Percentiles rank a stretch among this genome's conserved stretches.
These are phyloP conservation scores for Luehdorfia chinensis DNA, from an alignment of 1,140 invertebrate genomes.

Conservation along the genomic window DNA sequence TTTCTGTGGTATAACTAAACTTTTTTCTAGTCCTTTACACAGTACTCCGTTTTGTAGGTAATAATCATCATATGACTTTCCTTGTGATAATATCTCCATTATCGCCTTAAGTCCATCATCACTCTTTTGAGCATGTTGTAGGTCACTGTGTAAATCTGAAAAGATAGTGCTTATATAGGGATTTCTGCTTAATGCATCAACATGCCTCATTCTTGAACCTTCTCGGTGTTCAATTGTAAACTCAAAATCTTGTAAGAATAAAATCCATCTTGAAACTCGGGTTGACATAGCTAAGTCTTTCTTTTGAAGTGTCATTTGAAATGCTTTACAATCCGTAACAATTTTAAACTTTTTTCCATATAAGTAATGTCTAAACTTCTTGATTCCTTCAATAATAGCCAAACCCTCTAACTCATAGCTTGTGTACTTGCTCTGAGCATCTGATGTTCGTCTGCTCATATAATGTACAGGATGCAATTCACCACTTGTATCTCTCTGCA, in stretches of 20 bases:
- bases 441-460: constrained; percentile 38
- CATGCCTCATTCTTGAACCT: constrained; percentile 49
- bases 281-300: constrained; percentile 45
- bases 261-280: constrained; percentile 47
- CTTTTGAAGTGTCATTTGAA: constrained; percentile 53
- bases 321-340: constrained; percentile 55
- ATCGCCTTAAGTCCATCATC: constrained; percentile 23
- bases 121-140: constrained; percentile 7
- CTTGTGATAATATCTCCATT: constrained; percentile 7
- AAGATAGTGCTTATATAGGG: too few relatives aligned
- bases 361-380: constrained; percentile 58
- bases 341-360: constrained; percentile 58
- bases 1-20: constrained; percentile 13
- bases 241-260: constrained; percentile 30
- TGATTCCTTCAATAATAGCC: constrained; percentile 47
- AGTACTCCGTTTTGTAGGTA: constrained; percentile 4
- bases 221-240: constrained; percentile 37
- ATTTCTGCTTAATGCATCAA: constrained; percentile 51
- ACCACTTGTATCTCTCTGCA: constrained; percentile 22
- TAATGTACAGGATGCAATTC: constrained; percentile 27
- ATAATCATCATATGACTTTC: constrained; percentile 24
- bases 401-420: constrained; percentile 56
- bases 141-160: too few relatives aligned
- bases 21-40: constrained; percentile 4
- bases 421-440: constrained; percentile 57